Base-by-base conservation (phyloP, 2,113 vertebrate species). In the Trichomycterus rosablanca region DNA sequence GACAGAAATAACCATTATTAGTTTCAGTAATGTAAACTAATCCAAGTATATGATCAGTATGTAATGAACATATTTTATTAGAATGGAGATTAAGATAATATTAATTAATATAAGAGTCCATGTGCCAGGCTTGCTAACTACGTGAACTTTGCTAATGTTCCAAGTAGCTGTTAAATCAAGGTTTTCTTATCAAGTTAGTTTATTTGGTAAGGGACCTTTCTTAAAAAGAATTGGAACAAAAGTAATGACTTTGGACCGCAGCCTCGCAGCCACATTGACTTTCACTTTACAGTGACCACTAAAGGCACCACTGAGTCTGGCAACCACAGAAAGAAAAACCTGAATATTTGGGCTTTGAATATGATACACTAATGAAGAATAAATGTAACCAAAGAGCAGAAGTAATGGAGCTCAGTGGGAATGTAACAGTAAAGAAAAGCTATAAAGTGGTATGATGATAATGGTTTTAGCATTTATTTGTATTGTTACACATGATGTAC, bases 231-330 rank as follows among this genome's bases (percentile, higher is more conserved):
- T 73, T 68, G 57, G 66, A 73, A 59, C 66, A 28, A 54, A 65
- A 64, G 48, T 78, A 78, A 80, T 78, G 68, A 70, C 57, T n/a
- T n/a, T 74, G 66, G 70, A 75, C 68, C 63, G n/a, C 63, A 30
- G 55, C 55, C 70, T 68, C 16, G 1, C 35, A 52, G 64, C 61
- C 68, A 67, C 59, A 54, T 40, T 67, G 59, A n/a, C 64, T 54
- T 55, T 7, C 50, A n/a, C n/a, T n/a, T n/a, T n/a, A n/a, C n/a
- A 24, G 39, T 59, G 59, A 68, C 72, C 74, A 71, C 62, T 78
- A 59, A 55, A 40, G 49, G 54, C 74, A 70, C 65, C 66, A 39
- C 60, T 67, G 69, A 60, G 44, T 66, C 56, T 69, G 5, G 2
- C n/a, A 35, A 49, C 45, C 34, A 16, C 42, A 39, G 12, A 44